A percentile compares a stretch with the other conserved stretches of the same genome.
These are phyloP conservation scores for Dasypogon diadema DNA, from an alignment of 2,888 invertebrate genomes.

Conservation along the genomic window DNA sequence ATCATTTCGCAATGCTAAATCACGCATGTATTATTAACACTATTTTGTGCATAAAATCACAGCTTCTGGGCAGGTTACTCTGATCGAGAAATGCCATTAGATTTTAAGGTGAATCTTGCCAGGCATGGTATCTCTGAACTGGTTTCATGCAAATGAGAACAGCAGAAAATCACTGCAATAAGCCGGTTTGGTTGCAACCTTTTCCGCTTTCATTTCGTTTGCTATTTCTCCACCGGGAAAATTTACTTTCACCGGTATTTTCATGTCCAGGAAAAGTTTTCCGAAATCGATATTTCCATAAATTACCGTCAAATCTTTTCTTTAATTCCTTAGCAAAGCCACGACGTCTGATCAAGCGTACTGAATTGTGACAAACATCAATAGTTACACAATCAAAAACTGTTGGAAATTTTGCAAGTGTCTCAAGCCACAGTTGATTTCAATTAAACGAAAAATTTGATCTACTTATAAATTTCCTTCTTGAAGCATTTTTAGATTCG, in stretches of 20 bases:
- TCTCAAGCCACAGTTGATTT: neutral
- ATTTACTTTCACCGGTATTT: constrained; percentile 26
- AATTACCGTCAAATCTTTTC: neutral
- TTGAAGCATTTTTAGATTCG: too few species aligned
- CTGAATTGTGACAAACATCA: constrained; percentile 3
- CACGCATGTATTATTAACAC: too few species aligned
- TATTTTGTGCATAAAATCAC: neutral
- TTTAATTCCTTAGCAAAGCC: too few species aligned
- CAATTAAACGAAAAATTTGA: too few species aligned
- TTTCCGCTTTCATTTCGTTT: constrained; percentile 40
- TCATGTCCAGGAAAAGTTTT: neutral
- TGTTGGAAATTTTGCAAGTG: neutral
- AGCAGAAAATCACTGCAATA: constrained; percentile 30
- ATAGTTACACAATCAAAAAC: neutral
- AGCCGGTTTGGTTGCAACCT: constrained; percentile 37
- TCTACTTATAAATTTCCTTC: too few species aligned
- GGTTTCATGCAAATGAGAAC: constrained; percentile 46
- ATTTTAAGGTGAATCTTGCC: constrained; percentile 14
- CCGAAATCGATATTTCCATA: neutral
- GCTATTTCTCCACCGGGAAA: constrained; percentile 12
- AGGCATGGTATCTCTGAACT: constrained; percentile 2
- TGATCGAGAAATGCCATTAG: constrained; percentile 11
- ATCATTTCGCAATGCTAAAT: too few species aligned
- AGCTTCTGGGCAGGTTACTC: constrained; percentile 20
- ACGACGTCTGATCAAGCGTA: constrained; percentile 6